Base-by-base conservation (phyloP, 2,113 vertebrate species). In the Apteryx mantelli region DNA sequence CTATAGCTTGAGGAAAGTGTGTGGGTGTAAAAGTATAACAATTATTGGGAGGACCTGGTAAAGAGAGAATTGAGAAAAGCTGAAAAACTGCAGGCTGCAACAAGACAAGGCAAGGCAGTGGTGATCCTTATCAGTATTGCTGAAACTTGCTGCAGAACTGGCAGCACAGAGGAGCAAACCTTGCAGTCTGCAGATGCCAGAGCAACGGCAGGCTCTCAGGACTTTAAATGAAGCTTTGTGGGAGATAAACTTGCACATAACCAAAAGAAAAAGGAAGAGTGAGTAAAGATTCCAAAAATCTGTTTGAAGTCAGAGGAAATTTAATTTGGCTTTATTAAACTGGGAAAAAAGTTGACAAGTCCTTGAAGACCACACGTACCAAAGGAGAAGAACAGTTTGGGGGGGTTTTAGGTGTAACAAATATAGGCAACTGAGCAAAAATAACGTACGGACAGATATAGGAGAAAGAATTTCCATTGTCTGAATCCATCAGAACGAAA, bases 41-140 rank as follows among this genome's bases (percentile, higher is more conserved):
- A 15, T 55, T 87, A 60, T 21, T 68, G 53, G 25, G 44, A 87
- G 13, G 26, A 48, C 56, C 76, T 88, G 44, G 65, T 61, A 74
- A 83, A 91, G 20, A 82, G 11, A n/a, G 55, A 87, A 71, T 8
- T 89, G 61, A 91, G 19, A 61, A 73, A 78, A 93, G 63, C 28
- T 80, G 71, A 65, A 71, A 91, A 85, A 70, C 40, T 77, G 40
- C 44, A 61, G 82, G 75, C 40, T 66, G 30, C 40, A 74, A 18
- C 38, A 90, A 85, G 30, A 14, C 68, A 83, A 74, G 24, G 25
- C 30, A 25, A 84, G 36, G 69, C 74, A 93, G 65, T 0, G 0
- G 40, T 0, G 3, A 13, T 30, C 16, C 82, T 86, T 82, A n/a
- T 64, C 5, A 1, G 32, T 15, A 38, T 56, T 86, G 77, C 55